Base-by-base conservation (phyloP, 2,113 vertebrate genomes). In the Sapajus apella region DNA sequence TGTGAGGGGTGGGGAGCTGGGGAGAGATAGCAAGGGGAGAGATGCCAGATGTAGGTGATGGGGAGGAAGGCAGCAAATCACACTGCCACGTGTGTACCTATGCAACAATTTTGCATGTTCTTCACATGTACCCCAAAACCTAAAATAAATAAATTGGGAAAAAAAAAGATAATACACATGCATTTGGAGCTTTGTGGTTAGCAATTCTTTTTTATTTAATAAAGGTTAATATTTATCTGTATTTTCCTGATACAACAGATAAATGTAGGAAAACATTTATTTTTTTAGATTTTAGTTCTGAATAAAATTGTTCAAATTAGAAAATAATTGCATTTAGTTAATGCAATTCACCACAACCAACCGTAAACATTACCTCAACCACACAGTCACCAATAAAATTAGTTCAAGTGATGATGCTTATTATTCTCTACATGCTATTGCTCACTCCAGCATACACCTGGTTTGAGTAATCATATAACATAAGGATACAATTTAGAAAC, bases 401-500 rank as follows among this genome's bases (percentile, higher is more conserved):
- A 95, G 50, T 86, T 85, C 40, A 83, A 77, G 43, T 70, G 82
- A 94, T 82, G 45, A 64, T 55, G 40, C 21, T 75, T 58, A 77
- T 95, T 94, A 88, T 84, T 40, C 25, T 64, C 56, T 75, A 21
- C 40, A 55, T 55, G 47, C 5, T 86, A 25, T 50, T 94, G 45
- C 14, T 90, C 3, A 50, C 40, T 83, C 76, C 72, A 91, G 55
- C 45, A 79, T 86, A 88, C 20, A 96, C 58, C 77, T 97, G 95
- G 72, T 35, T 77, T 64, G n/a, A 95, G 35, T 72, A 64, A 93
- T 50, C 82, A 72, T 25, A 40, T 89, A 76, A 94, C 52, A 30
- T 17, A 61, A 83, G 37, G 55, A 97, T 96, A 93, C 35, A 92
- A 90, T 97, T 95, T 95, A 94, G 66, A 90, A 79, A n/a, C 47